A percentile compares a stretch with the other conserved stretches of the same genome.
phyloP scores from a whole-genome alignment of 2,113 vertebrate genomes.

The Panthera uncia region DNA sequence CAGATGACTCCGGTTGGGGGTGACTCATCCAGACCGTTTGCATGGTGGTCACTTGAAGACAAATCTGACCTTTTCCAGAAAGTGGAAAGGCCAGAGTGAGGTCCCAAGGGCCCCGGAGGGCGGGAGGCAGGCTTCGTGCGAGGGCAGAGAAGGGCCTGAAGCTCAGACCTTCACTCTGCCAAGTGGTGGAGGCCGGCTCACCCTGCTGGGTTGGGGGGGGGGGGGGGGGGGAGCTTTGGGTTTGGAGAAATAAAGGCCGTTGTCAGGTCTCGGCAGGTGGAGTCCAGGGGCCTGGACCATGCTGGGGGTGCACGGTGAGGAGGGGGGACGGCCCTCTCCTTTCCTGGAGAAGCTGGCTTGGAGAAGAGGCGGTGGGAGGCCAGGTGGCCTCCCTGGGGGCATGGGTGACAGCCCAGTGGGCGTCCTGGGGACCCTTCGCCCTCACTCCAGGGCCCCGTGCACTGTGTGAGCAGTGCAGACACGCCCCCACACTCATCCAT shows the following conservation, averaged over 20 bases:
- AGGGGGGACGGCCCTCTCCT: rapidly evolving
- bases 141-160: rapidly evolving
- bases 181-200: rapidly evolving
- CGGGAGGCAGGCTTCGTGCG: rapidly evolving
- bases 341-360: background rate
- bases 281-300: rapidly evolving
- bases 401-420: rapidly evolving
- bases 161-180: rapidly evolving
- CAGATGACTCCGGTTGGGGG: background rate
- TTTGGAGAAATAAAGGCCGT: background rate
- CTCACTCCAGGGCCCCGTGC: rapidly evolving
- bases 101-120: rapidly evolving
- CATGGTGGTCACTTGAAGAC: background rate
- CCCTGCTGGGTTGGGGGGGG: background rate
- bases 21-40: background rate
- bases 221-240: rapidly evolving
- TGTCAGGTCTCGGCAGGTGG: background rate
- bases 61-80: background rate
- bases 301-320: background rate
- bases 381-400: background rate
- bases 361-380: background rate
- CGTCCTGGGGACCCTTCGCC: background rate
- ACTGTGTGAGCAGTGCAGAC: background rate
- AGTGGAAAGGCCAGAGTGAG: background rate
- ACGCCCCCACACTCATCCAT: background rate